These are phyloP conservation scores for Dasysyrphus albostriatus DNA, from an alignment of 2,888 invertebrate species.

Conservation along the genomic window DNA sequence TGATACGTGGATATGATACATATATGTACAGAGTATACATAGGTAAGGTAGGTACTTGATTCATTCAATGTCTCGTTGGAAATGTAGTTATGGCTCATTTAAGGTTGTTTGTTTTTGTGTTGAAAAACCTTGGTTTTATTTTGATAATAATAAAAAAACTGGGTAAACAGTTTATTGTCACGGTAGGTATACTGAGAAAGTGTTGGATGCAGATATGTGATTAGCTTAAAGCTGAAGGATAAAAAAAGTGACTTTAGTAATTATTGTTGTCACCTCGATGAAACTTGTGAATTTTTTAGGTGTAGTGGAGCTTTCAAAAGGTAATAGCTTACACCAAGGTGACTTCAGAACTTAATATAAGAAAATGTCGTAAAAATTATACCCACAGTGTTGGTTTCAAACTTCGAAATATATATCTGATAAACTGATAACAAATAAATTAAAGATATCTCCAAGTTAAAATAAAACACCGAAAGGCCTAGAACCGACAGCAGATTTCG, in stretches of 20 bases:
- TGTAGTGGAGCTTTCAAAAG: neutral
- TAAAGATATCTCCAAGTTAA: too few species aligned
- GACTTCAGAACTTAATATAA: too few species aligned
- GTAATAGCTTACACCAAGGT: neutral
- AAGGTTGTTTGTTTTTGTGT: constrained; percentile 29
- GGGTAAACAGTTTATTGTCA: constrained; percentile 6
- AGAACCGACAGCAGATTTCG: too few species aligned
- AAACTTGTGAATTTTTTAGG: neutral
- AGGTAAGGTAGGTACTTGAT: neutral
- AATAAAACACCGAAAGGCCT: too few species aligned
- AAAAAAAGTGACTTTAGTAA: neutral
- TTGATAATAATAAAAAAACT: neutral
- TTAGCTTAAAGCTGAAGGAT: neutral
- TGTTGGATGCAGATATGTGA: neutral
- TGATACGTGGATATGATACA: constrained; percentile 1
- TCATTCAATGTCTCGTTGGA: neutral
- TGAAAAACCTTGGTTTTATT: constrained; percentile 8
- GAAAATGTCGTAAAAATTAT: too few species aligned
- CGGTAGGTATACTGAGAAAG: neutral
- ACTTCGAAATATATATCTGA: too few species aligned
- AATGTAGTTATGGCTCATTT: constrained; percentile 32
- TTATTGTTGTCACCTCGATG: neutral
- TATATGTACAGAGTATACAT: too few species aligned
- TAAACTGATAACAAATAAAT: too few species aligned
- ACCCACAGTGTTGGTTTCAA: too few species aligned